Conservation (phyloP, 2,797 vertebrate genomes). For the Eospalax fontanierii region DNA sequence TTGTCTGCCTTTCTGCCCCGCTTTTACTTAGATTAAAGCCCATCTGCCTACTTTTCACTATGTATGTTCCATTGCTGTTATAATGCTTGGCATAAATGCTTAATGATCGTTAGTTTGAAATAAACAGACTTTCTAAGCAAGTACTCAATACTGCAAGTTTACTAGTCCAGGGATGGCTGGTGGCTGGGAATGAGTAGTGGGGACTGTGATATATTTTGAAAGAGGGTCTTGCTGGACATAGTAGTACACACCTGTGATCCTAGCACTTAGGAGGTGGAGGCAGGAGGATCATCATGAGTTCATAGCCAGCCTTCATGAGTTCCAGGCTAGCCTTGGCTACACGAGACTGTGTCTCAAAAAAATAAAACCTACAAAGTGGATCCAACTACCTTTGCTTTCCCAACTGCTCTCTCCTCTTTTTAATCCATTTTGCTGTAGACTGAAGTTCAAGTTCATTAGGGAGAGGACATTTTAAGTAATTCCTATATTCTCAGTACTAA, state of each 20-base stretch:
- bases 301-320: background rate
- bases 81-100: background rate
- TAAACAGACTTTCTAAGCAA: slow-evolving; percentile 24
- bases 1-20: background rate
- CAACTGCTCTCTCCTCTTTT: background rate
- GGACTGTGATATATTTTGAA: too few species aligned
- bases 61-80: background rate
- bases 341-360: background rate
- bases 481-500: background rate
- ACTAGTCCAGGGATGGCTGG: too few species aligned
- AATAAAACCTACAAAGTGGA: background rate
- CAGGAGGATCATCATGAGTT: background rate
- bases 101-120: background rate
- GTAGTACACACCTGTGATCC: too few species aligned
- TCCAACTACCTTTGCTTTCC: background rate
- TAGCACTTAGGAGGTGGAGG: background rate
- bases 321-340: background rate
- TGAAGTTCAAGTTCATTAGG: background rate
- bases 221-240: too few species aligned
- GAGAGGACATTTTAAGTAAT: background rate
- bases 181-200: too few species aligned
- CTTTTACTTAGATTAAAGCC: background rate
- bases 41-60: background rate
- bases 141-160: background rate
- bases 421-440: background rate